Evolutionary conservation across 2,888 invertebrate genomes (phyloP).

Genomic region (Eristalinus sepulchralis): DNA sequence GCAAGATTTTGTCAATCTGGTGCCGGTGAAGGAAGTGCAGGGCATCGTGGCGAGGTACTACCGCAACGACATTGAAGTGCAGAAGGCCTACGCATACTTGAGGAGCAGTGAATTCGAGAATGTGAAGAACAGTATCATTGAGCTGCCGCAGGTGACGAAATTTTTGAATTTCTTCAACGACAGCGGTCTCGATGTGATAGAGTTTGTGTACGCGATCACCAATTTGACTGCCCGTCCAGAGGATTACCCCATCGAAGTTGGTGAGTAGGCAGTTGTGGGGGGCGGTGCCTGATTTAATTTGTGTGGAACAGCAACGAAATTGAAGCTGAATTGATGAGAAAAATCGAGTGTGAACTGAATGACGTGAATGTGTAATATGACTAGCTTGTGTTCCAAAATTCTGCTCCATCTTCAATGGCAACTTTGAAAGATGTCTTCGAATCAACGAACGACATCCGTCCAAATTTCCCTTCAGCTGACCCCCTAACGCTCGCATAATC

Average conservation of each 20-base stretch:
- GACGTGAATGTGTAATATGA: no score
- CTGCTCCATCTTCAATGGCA: no score
- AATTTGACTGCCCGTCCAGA: slow-evolving; percentile 73
- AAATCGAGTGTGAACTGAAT: no score
- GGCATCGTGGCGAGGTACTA: slow-evolving; percentile 77
- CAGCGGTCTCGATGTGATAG: slow-evolving; percentile 78
- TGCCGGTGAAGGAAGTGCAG: slow-evolving; percentile 77
- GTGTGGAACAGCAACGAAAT: no score
- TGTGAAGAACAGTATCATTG: slow-evolving; percentile 75
- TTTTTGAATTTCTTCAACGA: slow-evolving; percentile 77
- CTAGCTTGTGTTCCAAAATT: no score
- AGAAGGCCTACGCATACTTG: slow-evolving; percentile 76
- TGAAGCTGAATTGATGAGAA: no score
- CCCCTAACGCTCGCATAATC: no score
- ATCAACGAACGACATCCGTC: no score
- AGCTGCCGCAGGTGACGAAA: slow-evolving; percentile 76
- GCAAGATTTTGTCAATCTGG: slow-evolving; percentile 77
- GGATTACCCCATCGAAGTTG: slow-evolving; percentile 21
- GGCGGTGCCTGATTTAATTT: background rate
- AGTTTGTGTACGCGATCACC: slow-evolving; percentile 74
- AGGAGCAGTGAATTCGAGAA: slow-evolving; percentile 75
- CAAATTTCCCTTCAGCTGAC: no score
- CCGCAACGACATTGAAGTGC: slow-evolving; percentile 77
- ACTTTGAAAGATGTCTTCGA: no score
- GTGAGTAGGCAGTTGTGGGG: background rate